Evolutionary conservation across 37 sponge, comb jelly and placozoan species (phyloP).

Genomic region (Dysidea cf. avara): DNA sequence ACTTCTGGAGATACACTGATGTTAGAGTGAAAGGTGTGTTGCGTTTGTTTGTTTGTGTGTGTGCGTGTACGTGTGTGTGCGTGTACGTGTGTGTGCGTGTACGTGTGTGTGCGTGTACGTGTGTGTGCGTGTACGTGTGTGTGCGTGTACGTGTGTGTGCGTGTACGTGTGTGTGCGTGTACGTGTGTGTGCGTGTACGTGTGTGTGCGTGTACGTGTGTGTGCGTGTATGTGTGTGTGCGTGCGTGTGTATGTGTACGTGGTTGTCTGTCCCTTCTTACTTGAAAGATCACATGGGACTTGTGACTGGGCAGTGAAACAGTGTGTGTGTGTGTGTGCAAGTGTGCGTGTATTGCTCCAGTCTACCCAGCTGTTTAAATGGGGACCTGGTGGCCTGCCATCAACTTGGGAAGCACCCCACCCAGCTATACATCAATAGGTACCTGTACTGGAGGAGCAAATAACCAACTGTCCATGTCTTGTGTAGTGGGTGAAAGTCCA

Average conservation of each 20-base stretch:
- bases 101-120: constrained; percentile 18
- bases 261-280: constrained; percentile 1
- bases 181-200: constrained; percentile 28
- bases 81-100: constrained; percentile 28
- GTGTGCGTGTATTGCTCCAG: too few relatives aligned
- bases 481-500: too few relatives aligned
- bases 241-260: constrained; percentile 20
- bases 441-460: too few relatives aligned
- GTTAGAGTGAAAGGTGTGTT: constrained; percentile 7
- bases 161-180: constrained; percentile 24
- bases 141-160: constrained; percentile 8
- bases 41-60: constrained; percentile 32
- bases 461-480: too few relatives aligned
- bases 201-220: constrained; percentile 34
- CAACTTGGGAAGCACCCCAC: too few relatives aligned
- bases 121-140: constrained; percentile 9
- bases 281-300: too few relatives aligned
- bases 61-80: constrained; percentile 32
- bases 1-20: constrained; percentile 31
- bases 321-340: too few relatives aligned
- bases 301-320: too few relatives aligned
- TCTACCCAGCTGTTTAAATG: too few relatives aligned
- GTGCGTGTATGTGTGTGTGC: constrained; percentile 20
- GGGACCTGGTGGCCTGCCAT: too few relatives aligned
- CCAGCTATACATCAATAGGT: too few relatives aligned